Conservation (phyloP, 2,797 vertebrate species). For the Myioborus miniatus region DNA sequence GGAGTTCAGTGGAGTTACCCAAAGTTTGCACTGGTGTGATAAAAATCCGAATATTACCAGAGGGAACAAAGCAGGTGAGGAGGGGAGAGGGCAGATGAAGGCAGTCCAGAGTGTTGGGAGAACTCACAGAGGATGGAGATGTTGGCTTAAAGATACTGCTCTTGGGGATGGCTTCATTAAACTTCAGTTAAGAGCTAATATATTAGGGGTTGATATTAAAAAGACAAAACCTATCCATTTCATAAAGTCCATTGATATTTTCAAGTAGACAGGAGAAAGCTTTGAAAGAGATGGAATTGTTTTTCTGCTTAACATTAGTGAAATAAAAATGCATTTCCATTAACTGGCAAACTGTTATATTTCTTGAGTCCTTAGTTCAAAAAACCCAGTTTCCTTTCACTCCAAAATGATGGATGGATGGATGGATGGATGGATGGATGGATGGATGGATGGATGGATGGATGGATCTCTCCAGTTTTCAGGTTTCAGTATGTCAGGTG, state of each 20-base stretch:
- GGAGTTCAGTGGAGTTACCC: slow-evolving; percentile 3
- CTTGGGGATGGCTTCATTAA: slow-evolving; percentile 13
- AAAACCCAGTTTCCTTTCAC: neutral
- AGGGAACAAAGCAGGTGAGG: neutral
- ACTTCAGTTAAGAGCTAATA: neutral
- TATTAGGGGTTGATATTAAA: neutral
- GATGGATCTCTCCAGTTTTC: neutral
- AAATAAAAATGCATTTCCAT: neutral
- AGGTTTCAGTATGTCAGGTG: neutral
- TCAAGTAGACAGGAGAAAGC: neutral
- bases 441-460: neutral
- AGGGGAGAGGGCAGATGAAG: neutral
- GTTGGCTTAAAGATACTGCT: neutral
- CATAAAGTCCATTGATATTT: neutral
- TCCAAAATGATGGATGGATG: neutral
- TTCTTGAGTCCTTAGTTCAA: neutral
- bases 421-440: too few relatives aligned
- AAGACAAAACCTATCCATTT: neutral
- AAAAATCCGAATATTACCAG: neutral
- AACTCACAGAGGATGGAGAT: neutral
- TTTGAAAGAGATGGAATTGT: neutral
- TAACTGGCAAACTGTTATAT: neutral
- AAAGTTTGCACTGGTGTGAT: neutral
- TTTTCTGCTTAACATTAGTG: neutral
- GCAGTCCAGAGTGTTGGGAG: neutral